phyloP scores from a whole-genome alignment of 2,113 vertebrate species.

The Lontra canadensis region DNA sequence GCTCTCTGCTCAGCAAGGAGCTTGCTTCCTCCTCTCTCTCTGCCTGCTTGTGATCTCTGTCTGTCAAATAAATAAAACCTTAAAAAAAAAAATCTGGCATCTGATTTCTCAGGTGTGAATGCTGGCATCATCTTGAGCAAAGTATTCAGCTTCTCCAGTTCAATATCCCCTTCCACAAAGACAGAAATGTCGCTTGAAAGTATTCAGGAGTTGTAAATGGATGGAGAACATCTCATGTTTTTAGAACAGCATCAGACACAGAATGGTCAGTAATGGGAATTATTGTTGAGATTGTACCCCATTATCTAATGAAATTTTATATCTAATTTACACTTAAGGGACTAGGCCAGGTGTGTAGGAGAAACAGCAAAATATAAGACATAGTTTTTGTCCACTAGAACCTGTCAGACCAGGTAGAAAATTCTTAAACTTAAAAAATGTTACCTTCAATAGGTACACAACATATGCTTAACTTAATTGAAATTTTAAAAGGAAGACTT shows the following conservation, averaged over 20 bases:
- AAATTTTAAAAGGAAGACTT: slow-evolving; percentile 55
- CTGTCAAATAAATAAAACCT: too few species aligned
- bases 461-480: slow-evolving; percentile 29
- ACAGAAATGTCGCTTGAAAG: not conserved
- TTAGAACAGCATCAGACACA: not conserved
- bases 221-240: not conserved
- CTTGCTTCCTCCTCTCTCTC: too few species aligned
- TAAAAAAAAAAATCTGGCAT: not conserved
- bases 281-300: not conserved
- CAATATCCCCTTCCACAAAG: not conserved
- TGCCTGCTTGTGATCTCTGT: too few species aligned
- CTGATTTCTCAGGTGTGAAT: not conserved
- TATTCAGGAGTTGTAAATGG: slow-evolving; percentile 6
- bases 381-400: not conserved
- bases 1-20: too few species aligned
- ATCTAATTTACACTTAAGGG: not conserved
- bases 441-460: not conserved
- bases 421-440: not conserved
- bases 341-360: not conserved
- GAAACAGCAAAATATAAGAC: not conserved
- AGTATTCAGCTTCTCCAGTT: not conserved
- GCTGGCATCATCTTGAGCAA: not conserved
- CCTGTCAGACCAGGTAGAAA: not conserved
- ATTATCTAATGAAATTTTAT: slow-evolving; percentile 31
- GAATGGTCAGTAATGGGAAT: not conserved